Percentiles rank a stretch among this genome's conserved stretches.
Evolutionary conservation across 23 tunicate species (phyloP).

Genomic region (Phallusia fumigata): DNA sequence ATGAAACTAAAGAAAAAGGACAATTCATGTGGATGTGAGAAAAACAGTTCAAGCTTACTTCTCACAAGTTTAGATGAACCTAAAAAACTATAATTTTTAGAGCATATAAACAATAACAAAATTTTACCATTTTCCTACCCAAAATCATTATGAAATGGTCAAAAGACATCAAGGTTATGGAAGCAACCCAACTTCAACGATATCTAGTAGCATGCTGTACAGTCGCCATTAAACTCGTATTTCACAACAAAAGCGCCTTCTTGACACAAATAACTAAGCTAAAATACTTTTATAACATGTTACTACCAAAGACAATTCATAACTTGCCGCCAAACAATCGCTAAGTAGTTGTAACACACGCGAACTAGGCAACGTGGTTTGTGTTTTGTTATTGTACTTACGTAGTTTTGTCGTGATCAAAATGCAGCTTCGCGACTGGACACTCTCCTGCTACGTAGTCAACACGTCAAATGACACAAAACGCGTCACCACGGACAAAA

Average conservation of each 20-base stretch:
- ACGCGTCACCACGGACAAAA: constrained; percentile 63
- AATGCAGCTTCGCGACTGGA: constrained; percentile 70
- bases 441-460: constrained; percentile 59
- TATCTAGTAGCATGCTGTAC: neutral
- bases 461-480: constrained; percentile 80
- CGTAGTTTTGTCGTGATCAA: constrained; percentile 57
- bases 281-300: neutral
- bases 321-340: neutral
- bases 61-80: no score
- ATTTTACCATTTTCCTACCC: neutral
- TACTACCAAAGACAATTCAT: constrained; percentile 2
- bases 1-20: no score
- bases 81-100: neutral
- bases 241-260: neutral
- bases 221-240: neutral
- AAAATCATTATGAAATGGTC: neutral
- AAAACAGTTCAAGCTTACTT: no score
- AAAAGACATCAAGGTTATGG: neutral
- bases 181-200: neutral
- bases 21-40: no score
- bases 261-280: neutral
- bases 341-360: neutral
- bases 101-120: neutral
- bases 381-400: constrained; percentile 68
- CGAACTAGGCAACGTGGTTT: constrained; percentile 43